A percentile compares a stretch with the other conserved stretches of the same genome.
Conservation (phyloP, 2,113 vertebrate genomes). For the Epinephelus lanceolatus region DNA sequence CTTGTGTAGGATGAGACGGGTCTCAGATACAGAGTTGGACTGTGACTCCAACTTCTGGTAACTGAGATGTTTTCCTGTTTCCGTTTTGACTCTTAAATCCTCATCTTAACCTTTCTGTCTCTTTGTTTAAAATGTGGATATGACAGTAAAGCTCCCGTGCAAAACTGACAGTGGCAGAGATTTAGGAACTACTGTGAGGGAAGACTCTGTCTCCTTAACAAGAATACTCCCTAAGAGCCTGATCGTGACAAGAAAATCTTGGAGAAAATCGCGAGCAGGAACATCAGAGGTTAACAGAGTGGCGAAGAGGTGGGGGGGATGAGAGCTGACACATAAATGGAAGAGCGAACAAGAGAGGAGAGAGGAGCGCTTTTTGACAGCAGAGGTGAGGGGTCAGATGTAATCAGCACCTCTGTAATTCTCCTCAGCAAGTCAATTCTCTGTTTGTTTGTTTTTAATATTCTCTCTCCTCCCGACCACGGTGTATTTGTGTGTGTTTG, state of each 20-base stretch:
- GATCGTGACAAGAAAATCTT: neutral
- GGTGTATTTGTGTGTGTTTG: slow-evolving; percentile 53
- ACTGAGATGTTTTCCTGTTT: slow-evolving; percentile 12
- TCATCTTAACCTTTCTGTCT: neutral
- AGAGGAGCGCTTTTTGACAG: slow-evolving; percentile 73
- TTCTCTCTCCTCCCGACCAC: slow-evolving; percentile 64
- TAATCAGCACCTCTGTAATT: slow-evolving; percentile 84
- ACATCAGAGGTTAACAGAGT: slow-evolving; percentile 25
- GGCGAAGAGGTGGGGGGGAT: slow-evolving; percentile 14
- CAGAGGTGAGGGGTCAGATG: slow-evolving; percentile 83
- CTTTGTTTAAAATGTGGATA: slow-evolving; percentile 2
- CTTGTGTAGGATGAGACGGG: slow-evolving; percentile 36
- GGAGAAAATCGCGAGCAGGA: slow-evolving; percentile 17
- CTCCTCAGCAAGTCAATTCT: slow-evolving; percentile 82
- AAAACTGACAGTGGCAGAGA: neutral
- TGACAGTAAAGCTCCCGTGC: neutral
- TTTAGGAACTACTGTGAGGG: neutral
- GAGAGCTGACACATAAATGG: slow-evolving; percentile 53
- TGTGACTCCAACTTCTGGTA: neutral
- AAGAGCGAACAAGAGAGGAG: slow-evolving; percentile 31
- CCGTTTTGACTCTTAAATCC: neutral
- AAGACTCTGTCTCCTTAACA: slow-evolving; percentile 1
- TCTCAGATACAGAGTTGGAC: slow-evolving; percentile 29
- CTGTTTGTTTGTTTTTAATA: slow-evolving; percentile 89
- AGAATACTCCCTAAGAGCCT: neutral